Evolutionary conservation across 1,140 invertebrate species (phyloP), one percentile per base, ranked within the genome.

Genomic region (Schmidtea mediterranea): DNA sequence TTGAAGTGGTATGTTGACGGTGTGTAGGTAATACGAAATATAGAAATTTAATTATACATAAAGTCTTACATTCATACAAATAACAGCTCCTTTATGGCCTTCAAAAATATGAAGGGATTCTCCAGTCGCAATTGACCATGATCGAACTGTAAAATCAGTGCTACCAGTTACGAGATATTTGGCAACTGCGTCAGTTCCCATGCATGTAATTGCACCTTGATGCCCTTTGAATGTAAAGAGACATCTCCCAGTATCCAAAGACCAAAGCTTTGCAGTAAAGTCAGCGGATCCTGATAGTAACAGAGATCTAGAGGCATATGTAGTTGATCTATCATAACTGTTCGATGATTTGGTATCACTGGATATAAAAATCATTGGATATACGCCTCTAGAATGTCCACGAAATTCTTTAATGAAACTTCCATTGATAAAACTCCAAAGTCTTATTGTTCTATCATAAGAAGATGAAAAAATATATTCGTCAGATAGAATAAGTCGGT

Each of bases 381-480:
- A 71, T 1, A 72, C 68, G n/a, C 66, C 69, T 40, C 65, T 60
- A 46, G 63, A 62, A 55, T 72, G 71, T 9, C 70, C 71, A 52
- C 66, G 53, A 52, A 66, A 65, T n/a, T 61, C 60, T 43, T 62
- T 52, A 12, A 66, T 52, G 48, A 59, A 62, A 48, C 66, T 61
- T 9, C 61, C 63, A 6, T 55, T 60, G 46, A 71, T 67, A 49
- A 72, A 69, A 48, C 68, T 58, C 72, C 72, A 73, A 38, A 67
- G 69, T 47, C 66, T 57, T 0, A 66, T 65, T 0, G 69, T 71
- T 41, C 65, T 56, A 55, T 73, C 72, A 54, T 69, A 69, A 1
- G 69, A 71, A 43, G 67, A 64, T 23, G 66, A 67, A 50, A 73
- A 69, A 36, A 73, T 57, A 51, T 72, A 71, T 51, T 70, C 66